Base-by-base conservation (phyloP, 1,140 invertebrate genomes). In the Triops cancriformis region DNA sequence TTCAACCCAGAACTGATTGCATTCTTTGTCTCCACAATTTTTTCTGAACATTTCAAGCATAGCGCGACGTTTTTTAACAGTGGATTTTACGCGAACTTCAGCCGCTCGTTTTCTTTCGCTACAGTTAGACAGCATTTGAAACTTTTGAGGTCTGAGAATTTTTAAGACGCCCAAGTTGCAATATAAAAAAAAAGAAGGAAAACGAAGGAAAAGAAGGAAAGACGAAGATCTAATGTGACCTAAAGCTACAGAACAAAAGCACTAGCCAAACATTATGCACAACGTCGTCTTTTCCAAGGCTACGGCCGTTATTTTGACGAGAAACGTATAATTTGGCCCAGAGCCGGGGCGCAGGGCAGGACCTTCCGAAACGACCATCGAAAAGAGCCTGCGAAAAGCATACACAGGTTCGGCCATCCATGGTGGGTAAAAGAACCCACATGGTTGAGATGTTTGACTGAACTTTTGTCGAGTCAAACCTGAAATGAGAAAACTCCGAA, bases 241-340 rank as follows among this genome's bases (percentile, higher is more conserved):
- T 23, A 64, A 23, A 64, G 51, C 51, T 64, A 64, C 51, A 64
- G 23, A 64, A 23, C 51, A 64, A 64, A 64, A 64, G 51, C 51
- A n/a, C 51, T 23, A 64, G 51, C 51, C 51, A 64, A 64, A 64
- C 18, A 64, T 64, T 64, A 64, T 64, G 51, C 51, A 64, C 51
- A 64, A 64, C 51, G 51, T 64, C 51, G 51, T 23, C 51, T 64
- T 64, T 45, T 64, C 51, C 51, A 64, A 64, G 51, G 51, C 51
- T 64, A 64, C 51, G 51, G 51, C 51, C 51, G 51, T 64, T 64
- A 64, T 64, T 64, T 64, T 64, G 51, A 64, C 51, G 51, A 64
- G 51, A 64, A 64, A 64, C 51, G 51, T 64, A 64, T 64, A 64
- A 64, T 64, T 64, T 64, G 51, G 51, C 51, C 51, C 51, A 64